Evolutionary conservation across 1,140 invertebrate species (phyloP).

Genomic region (Heliconius nattereri): DNA sequence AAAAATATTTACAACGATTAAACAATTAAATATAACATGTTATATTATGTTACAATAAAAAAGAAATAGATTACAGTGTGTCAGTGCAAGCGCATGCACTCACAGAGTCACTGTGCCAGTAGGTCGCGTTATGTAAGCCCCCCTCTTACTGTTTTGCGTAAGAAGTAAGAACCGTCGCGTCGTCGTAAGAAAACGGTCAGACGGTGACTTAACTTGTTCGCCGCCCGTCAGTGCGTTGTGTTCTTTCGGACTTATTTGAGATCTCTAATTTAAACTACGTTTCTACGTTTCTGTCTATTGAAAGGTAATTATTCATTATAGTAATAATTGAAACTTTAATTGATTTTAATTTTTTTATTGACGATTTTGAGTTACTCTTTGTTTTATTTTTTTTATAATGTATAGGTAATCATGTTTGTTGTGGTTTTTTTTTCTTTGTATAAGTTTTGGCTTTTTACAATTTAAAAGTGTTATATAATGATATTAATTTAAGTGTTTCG

Average conservation of each 20-base stretch:
- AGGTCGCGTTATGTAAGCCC: slow-evolving; percentile 69
- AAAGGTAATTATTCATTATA: neutral
- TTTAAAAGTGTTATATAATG: slow-evolving; percentile 4
- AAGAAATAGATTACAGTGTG: slow-evolving; percentile 52
- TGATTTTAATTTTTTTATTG: neutral
- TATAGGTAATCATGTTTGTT: neutral
- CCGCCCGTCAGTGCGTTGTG: slow-evolving; percentile 20
- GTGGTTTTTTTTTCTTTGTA: neutral
- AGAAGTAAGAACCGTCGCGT: slow-evolving; percentile 65
- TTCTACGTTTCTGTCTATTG: neutral
- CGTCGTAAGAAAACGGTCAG: slow-evolving; percentile 56
- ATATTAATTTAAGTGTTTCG: neutral
- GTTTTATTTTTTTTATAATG: neutral
- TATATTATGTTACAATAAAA: slow-evolving; percentile 38
- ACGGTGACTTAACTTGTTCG: slow-evolving; percentile 52
- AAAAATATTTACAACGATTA: neutral
- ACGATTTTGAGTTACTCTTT: neutral
- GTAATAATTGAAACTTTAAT: too few species aligned
- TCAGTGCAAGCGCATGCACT: slow-evolving; percentile 61
- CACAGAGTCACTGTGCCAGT: slow-evolving; percentile 74
- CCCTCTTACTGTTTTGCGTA: slow-evolving; percentile 72
- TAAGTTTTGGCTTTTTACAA: neutral
- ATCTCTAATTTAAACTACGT: neutral
- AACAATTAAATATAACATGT: neutral
- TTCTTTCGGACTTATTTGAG: slow-evolving; percentile 19